Evolutionary conservation across 2,888 invertebrate species (phyloP).

Genomic region (Toxonevra muliebris): DNA sequence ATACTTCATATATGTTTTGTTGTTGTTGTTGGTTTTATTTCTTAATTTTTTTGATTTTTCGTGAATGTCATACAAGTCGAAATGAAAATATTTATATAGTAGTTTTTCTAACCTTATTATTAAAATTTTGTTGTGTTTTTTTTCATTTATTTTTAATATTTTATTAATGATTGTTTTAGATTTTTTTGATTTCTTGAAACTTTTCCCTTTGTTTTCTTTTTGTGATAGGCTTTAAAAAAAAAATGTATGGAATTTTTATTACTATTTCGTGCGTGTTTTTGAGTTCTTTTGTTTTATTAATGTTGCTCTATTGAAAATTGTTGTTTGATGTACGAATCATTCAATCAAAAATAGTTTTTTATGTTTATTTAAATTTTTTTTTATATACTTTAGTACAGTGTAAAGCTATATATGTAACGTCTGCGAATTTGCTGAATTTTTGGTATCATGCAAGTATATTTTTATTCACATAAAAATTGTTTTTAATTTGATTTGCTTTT

Average conservation of each 20-base stretch:
- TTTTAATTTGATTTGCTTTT: too few species aligned
- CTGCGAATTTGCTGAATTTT: too few species aligned
- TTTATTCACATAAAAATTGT: too few species aligned
- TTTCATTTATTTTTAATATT: conserved; percentile 12
- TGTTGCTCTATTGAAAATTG: background rate
- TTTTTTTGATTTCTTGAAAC: conserved; percentile 4
- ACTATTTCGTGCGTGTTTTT: conserved; percentile 4
- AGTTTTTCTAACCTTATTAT: too few species aligned
- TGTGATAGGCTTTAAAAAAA: conserved; percentile 31
- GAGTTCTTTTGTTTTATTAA: background rate
- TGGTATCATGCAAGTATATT: too few species aligned
- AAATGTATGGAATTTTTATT: conserved; percentile 50
- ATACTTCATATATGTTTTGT: background rate
- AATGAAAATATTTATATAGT: too few species aligned
- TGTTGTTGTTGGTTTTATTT: conserved; percentile 19
- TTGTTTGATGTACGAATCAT: too few species aligned
- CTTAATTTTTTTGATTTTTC: conserved; percentile 15
- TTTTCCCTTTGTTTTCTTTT: conserved; percentile 21
- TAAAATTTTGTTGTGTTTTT: conserved; percentile 10
- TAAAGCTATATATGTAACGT: too few species aligned
- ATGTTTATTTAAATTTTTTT: too few species aligned
- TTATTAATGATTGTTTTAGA: conserved; percentile 5
- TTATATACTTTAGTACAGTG: too few species aligned
- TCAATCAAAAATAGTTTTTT: too few species aligned
- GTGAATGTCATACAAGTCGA: too few species aligned